These are phyloP conservation scores for Thermophis baileyi DNA, from an alignment of 2,113 vertebrate genomes.

Conservation along the genomic window DNA sequence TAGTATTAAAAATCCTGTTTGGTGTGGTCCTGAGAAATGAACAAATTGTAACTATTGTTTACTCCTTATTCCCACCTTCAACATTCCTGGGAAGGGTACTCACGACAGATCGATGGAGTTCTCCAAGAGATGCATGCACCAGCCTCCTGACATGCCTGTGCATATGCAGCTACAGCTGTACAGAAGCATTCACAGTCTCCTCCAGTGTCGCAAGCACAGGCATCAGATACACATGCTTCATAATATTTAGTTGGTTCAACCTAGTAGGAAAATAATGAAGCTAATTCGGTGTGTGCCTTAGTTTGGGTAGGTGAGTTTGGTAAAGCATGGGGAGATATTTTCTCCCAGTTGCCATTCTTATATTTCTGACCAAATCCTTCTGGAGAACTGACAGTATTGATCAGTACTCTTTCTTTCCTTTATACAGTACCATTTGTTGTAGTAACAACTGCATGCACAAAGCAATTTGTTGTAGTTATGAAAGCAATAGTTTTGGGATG, in stretches of 20 bases:
- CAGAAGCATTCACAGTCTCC: constrained; percentile 96
- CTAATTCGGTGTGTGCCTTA: neutral
- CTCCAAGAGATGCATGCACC: constrained; percentile 86
- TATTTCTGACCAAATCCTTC: constrained; percentile 9
- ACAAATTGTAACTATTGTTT: neutral
- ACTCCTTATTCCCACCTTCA: neutral
- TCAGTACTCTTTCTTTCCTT: neutral
- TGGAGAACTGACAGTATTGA: constrained; percentile 12
- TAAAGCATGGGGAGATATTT: neutral
- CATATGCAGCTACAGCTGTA: constrained; percentile 88
- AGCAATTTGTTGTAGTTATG: neutral
- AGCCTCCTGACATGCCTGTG: constrained; percentile 81
- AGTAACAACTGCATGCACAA: neutral
- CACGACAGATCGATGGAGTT: constrained; percentile 86
- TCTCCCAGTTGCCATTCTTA: neutral
- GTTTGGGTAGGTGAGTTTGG: neutral
- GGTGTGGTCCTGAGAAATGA: neutral
- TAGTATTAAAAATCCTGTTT: neutral
- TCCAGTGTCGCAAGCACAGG: constrained; percentile 89
- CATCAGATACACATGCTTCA: constrained; percentile 86
- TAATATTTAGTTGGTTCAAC: constrained; percentile 86
- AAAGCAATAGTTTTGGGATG: constrained; percentile 14
- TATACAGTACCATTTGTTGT: too few relatives aligned
- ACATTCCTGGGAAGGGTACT: constrained; percentile 58
- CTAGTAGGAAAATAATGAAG: constrained; percentile 58